Conservation (phyloP, 2,888 invertebrate genomes). For the Alloplasta piceator region DNA sequence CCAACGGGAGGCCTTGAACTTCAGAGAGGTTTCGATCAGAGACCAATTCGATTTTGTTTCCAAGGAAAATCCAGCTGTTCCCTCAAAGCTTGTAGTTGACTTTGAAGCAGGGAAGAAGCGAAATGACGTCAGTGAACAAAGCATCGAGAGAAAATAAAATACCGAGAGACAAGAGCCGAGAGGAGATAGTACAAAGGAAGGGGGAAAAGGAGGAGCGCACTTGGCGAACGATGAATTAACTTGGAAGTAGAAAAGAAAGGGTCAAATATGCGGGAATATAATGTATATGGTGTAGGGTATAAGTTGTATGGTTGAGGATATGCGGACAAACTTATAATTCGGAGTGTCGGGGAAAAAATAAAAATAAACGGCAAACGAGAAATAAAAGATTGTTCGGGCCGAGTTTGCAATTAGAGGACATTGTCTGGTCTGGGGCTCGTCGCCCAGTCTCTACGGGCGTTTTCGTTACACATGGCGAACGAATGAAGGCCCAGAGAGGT, state of each 20-base stretch:
- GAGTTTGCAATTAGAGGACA: conserved; percentile 66
- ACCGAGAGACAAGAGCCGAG: neutral
- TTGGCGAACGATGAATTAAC: conserved; percentile 29
- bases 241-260: conserved; percentile 44
- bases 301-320: conserved; percentile 38
- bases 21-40: too few relatives aligned
- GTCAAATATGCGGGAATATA: conserved; percentile 24
- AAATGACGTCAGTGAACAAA: too few relatives aligned
- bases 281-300: conserved; percentile 16
- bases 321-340: conserved; percentile 44
- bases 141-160: neutral
- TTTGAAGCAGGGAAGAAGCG: too few relatives aligned
- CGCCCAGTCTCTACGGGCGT: conserved; percentile 9
- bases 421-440: conserved; percentile 57
- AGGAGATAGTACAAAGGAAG: conserved; percentile 18
- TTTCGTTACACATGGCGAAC: conserved; percentile 59
- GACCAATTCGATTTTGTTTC: too few relatives aligned
- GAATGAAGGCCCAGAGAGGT: conserved; percentile 44
- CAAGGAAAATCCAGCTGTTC: neutral
- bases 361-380: neutral
- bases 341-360: neutral
- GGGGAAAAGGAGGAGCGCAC: neutral
- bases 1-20: too few relatives aligned
- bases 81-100: neutral
- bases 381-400: conserved; percentile 24